Evolutionary conservation across 1,140 invertebrate genomes (phyloP), one percentile per base, ranked within the genome.

Genomic region (Portunus trituberculatus): DNA sequence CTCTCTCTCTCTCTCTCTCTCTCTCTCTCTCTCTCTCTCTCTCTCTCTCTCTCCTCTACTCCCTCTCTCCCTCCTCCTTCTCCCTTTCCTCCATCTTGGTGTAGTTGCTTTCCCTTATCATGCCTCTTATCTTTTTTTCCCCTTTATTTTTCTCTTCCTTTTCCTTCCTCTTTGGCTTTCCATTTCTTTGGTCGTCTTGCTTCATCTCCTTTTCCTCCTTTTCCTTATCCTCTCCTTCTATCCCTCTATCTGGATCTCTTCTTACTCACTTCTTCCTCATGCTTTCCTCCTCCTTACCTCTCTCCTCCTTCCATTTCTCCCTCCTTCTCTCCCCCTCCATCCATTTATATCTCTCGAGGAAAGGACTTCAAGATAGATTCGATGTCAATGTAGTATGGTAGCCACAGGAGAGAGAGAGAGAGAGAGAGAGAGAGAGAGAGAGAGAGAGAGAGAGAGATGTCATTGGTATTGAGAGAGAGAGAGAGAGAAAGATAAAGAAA

Each of bases 401-500:
- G 39, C 39, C 39, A 82, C 28, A 28, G 25, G 88, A 48, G 20
- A 46, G 39, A 32, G 45, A 25, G 88, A 48, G 45, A 89, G 86
- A 32, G 86, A 88, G 86, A 39, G 86, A 32, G 31, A 88, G 86
- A 88, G 86, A 88, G 86, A 88, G 86, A 88, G 86, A 88, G 86
- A 88, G 86, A 88, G 86, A 88, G 86, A 88, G 86, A 86, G 28
- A 39, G 83, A 86, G 52, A 59, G 52, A 59, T n/a, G n/a, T n/a
- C n/a, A n/a, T n/a, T n/a, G n/a, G n/a, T n/a, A n/a, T n/a, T n/a
- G 52, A 59, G 52, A 59, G 52, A 59, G 52, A 59, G 52, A 59
- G 52, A 59, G 52, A 59, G 52, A 59, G 52, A 59, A 10, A 59
- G 52, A 59, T 2, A 59, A 10, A 59, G 8, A 59, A 0, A 59